Evolutionary conservation across 2,888 invertebrate genomes (phyloP), one percentile per base, ranked within the genome.

Genomic region (Caenorhabditis sinica): DNA sequence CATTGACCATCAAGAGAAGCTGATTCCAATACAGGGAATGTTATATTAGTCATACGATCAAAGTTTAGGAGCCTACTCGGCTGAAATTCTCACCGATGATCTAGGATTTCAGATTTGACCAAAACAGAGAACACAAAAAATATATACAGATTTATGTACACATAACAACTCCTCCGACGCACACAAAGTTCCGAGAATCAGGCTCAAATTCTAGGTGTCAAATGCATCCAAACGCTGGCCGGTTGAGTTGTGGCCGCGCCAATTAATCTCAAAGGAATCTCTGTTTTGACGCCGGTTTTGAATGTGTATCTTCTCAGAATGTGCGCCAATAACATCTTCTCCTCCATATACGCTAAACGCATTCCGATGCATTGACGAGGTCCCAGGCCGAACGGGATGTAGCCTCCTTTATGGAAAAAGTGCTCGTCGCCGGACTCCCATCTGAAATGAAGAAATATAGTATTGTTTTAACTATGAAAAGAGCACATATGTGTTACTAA

Each of bases 281-380:
- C 66, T 17, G 80, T 80, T 56, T 69, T 85, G 13, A 66, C 65
- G 0, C 79, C 75, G 25, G 68, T 77, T 17, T 69, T 65, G 51
- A 91, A 75, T 11, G 71, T 69, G 75, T 83, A 91, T 58, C 81
- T 75, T 17, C 84, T 71, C 8, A 91, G 76, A 25, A 92, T 63
- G 33, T 85, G 85, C 4, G 85, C 84, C 11, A 92, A 72, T 0
- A 89, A 82, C 68, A 89, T 40, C 61, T 92, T 92, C 63, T 89
- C 88, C 72, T 92, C 92, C 84, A 92, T 79, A 51, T 86, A 87
- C 9, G 91, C 91, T 63, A 91, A 61, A 43, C 90, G 81, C 88
- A 90, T 88, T 82, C 91, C 91, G 40, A 91, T 88, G 71, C 92
- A 92, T 20, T 85, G 83, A 71, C 91, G 73, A 0, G 91, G 91